Conservation (phyloP, 1,140 invertebrate species). For the Bombus ignitus region DNA sequence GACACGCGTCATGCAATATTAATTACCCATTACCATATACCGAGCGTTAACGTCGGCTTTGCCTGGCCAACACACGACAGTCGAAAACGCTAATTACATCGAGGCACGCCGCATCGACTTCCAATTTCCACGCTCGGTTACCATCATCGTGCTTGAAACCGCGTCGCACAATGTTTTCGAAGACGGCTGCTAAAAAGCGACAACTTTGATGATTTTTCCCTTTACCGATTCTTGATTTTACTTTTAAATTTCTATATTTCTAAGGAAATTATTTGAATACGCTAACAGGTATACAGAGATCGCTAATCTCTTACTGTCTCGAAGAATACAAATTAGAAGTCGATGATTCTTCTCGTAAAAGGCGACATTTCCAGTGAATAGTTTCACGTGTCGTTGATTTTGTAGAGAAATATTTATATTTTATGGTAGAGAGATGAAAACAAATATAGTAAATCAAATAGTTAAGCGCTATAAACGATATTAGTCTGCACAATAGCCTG, state of each 20-base stretch:
- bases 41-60: conserved; percentile 11
- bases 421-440: neutral
- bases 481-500: neutral
- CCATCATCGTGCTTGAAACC: neutral
- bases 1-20: conserved; percentile 38
- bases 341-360: neutral
- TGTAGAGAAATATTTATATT: too few relatives aligned
- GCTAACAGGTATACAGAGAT: too few relatives aligned
- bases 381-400: too few relatives aligned
- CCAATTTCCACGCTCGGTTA: conserved; percentile 12
- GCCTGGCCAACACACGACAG: neutral
- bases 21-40: conserved; percentile 34
- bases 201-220: neutral
- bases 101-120: neutral
- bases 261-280: too few relatives aligned
- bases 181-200: too few relatives aligned
- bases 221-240: neutral
- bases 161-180: too few relatives aligned
- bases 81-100: conserved; percentile 39
- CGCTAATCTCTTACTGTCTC: too few relatives aligned
- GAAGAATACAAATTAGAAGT: neutral
- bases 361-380: too few relatives aligned
- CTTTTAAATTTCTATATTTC: too few relatives aligned
- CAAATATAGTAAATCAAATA: neutral
- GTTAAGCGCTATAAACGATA: too few relatives aligned